These are phyloP conservation scores for Conus canariensis DNA, from an alignment of 2,888 invertebrate species.

Conservation along the genomic window DNA sequence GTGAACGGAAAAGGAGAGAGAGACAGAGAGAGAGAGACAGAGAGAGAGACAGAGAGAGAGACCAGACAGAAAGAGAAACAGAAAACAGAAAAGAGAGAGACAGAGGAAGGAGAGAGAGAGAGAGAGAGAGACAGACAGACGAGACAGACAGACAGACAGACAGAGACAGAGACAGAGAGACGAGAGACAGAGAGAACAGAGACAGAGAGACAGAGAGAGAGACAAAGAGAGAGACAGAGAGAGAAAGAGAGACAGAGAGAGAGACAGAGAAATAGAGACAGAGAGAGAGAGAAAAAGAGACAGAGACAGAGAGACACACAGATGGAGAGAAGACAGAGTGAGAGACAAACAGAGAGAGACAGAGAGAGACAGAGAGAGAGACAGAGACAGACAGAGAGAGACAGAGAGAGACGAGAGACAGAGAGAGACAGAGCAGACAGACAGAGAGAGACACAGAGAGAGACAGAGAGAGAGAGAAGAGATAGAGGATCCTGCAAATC, in stretches of 20 bases:
- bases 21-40: background rate
- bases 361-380: no score
- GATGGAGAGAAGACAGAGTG: background rate
- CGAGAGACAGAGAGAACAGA: no score
- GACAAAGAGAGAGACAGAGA: background rate
- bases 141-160: background rate
- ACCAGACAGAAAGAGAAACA: background rate
- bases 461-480: no score
- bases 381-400: rapidly evolving
- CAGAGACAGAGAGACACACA: rapidly evolving
- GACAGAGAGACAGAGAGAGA: background rate
- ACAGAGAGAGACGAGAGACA: background rate
- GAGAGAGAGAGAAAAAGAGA: no score
- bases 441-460: background rate
- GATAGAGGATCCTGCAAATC: no score
- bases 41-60: background rate
- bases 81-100: no score
- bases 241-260: background rate
- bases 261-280: background rate
- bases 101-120: background rate
- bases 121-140: background rate
- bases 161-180: no score
- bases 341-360: background rate
- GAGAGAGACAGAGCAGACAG: background rate
- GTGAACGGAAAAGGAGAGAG: background rate